phyloP scores from a whole-genome alignment of 2,797 vertebrate species.

The Sebastes hubbsi region DNA sequence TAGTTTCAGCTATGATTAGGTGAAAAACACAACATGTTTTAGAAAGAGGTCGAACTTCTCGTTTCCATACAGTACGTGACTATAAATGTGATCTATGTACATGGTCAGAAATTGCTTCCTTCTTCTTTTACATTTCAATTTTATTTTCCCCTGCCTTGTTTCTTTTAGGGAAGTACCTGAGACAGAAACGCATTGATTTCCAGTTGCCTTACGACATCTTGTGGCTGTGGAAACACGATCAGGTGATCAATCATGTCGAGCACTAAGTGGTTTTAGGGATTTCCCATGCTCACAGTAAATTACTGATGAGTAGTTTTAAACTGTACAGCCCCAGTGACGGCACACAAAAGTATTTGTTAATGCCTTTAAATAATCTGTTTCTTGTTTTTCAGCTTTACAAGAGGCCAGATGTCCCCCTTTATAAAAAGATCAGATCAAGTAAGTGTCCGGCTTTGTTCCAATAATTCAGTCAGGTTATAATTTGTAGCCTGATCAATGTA shows the following conservation, averaged over 20 bases:
- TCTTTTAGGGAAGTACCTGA: slow-evolving; percentile 93
- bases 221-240: slow-evolving; percentile 99
- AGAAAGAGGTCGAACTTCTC: neutral
- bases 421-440: slow-evolving; percentile 87
- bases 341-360: neutral
- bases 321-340: neutral
- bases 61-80: neutral
- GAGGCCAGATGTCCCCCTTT: slow-evolving; percentile 86
- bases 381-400: slow-evolving; percentile 80
- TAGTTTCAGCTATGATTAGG: neutral
- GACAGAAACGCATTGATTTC: slow-evolving; percentile 98
- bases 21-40: neutral
- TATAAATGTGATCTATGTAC: neutral
- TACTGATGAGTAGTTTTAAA: neutral
- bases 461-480: neutral
- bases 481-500: neutral
- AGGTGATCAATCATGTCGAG: slow-evolving; percentile 82
- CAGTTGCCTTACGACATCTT: slow-evolving; percentile 99
- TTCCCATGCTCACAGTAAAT: slow-evolving; percentile 8
- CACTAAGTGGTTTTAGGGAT: neutral
- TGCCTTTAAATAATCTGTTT: slow-evolving; percentile 16
- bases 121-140: neutral
- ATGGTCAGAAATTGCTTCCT: neutral
- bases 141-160: slow-evolving; percentile 6
- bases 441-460: slow-evolving; percentile 54